Conservation (phyloP, 2,888 invertebrate genomes). For the Apoderus coryli region DNA sequence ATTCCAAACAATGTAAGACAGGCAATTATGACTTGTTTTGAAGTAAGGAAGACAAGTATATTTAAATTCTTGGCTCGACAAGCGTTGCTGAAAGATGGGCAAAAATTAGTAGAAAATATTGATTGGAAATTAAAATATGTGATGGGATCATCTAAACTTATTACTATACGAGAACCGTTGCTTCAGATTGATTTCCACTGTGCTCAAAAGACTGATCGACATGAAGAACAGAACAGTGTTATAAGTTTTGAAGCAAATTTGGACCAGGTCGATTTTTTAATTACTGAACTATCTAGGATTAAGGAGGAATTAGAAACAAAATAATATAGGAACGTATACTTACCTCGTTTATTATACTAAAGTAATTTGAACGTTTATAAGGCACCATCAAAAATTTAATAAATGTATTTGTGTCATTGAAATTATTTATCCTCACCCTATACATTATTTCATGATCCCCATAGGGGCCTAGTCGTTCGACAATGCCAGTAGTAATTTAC, state of each 20-base stretch:
- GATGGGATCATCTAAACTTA: constrained; percentile 1
- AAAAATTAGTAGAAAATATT: constrained; percentile 1
- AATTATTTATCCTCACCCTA: too few species aligned
- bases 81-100: constrained; percentile 3
- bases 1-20: neutral
- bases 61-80: neutral
- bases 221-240: neutral
- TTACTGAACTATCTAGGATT: neutral
- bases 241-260: constrained; percentile 2
- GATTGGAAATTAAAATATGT: neutral
- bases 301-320: too few species aligned
- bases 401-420: too few species aligned
- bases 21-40: neutral
- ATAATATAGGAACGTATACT: too few species aligned
- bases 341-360: too few species aligned
- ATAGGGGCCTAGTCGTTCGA: too few species aligned
- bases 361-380: too few species aligned
- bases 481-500: too few species aligned
- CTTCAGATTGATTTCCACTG: constrained; percentile 1
- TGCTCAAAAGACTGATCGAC: neutral
- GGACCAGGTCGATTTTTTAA: constrained; percentile 1
- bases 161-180: neutral
- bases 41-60: neutral
- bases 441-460: too few species aligned
- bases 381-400: too few species aligned